Evolutionary conservation across 2,797 vertebrate species (phyloP).

Genomic region (Notamacropus eugenii): DNA sequence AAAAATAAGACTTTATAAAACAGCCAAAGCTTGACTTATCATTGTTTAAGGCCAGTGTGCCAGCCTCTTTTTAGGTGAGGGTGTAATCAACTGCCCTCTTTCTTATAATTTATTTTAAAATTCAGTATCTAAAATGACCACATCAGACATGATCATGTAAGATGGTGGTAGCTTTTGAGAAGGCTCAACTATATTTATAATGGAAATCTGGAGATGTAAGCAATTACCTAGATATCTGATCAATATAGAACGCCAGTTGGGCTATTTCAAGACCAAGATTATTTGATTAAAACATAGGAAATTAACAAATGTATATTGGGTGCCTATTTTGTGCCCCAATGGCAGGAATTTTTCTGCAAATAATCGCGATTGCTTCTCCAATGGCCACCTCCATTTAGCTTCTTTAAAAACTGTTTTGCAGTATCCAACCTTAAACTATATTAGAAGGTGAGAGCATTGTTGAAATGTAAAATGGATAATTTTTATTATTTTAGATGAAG

Average conservation of each 20-base stretch:
- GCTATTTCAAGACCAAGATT: conserved; percentile 5
- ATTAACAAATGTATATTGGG: not conserved
- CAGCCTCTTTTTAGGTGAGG: conserved; percentile 58
- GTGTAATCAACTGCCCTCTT: conserved; percentile 31
- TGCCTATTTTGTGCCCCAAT: conserved; percentile 14
- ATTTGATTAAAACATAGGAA: not conserved
- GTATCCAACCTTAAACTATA: no score
- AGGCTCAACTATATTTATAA: not conserved
- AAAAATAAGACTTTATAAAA: conserved; percentile 63
- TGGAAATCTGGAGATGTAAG: not conserved
- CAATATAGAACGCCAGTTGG: not conserved
- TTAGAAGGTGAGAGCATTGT: no score
- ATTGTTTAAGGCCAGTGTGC: conserved; percentile 48
- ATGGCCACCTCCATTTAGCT: not conserved
- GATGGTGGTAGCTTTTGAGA: not conserved
- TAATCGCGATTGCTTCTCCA: not conserved
- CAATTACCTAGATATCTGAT: conserved; percentile 34
- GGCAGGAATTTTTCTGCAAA: conserved; percentile 7
- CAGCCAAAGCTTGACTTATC: conserved; percentile 47
- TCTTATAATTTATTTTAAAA: conserved; percentile 38
- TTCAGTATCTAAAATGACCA: conserved; percentile 39
- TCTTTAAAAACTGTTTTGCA: not conserved
- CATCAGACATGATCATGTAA: not conserved
- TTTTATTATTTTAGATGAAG: no score
- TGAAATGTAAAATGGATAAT: no score